Evolutionary conservation across 2,888 invertebrate species (phyloP).

Genomic region (Aleiodes leptofemur): DNA sequence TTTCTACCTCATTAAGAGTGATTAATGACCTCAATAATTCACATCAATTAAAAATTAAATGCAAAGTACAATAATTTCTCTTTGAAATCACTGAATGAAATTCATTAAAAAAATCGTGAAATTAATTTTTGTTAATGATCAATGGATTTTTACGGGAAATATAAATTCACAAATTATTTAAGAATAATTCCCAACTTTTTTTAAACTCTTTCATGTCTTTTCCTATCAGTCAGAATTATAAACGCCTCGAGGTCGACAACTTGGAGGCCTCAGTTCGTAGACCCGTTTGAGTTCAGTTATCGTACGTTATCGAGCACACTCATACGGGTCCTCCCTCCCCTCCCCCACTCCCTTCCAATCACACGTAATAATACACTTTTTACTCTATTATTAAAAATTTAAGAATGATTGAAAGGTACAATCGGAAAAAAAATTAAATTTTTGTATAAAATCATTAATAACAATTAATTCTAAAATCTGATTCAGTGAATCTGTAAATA

Average conservation of each 20-base stretch:
- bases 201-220: neutral
- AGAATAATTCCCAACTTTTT: neutral
- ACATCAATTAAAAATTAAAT: too few species aligned
- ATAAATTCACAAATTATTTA: neutral
- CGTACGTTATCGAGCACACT: constrained; percentile 41
- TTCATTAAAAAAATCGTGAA: too few species aligned
- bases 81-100: too few species aligned
- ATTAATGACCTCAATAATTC: neutral
- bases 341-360: neutral
- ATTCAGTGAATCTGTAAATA: too few species aligned
- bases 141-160: too few species aligned
- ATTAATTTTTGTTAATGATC: too few species aligned
- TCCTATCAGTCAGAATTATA: neutral
- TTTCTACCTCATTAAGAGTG: constrained; percentile 23
- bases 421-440: too few species aligned
- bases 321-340: constrained; percentile 29
- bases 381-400: neutral
- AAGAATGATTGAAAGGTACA: neutral
- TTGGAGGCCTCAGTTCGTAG: constrained; percentile 36
- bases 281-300: constrained; percentile 30
- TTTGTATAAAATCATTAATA: too few species aligned
- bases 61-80: too few species aligned
- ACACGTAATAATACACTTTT: neutral
- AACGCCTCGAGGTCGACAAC: constrained; percentile 40
- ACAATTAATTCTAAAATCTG: neutral